Conservation (phyloP, 2,888 invertebrate genomes). For the Perithous albicinctus region DNA sequence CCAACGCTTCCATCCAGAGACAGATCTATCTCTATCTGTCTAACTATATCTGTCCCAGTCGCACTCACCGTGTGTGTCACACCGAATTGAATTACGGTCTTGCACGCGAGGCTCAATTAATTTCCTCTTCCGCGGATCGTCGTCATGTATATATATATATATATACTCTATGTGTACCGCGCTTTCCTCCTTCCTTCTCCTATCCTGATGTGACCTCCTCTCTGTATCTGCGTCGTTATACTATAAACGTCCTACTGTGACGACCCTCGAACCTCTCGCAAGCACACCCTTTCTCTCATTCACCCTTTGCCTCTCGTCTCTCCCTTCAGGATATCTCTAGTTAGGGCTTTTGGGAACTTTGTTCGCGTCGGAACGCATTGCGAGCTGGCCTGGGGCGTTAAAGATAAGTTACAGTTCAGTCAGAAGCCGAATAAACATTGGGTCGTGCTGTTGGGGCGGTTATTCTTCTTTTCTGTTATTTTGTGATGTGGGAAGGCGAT, state of each 20-base stretch:
- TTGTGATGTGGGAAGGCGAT: conserved; percentile 22
- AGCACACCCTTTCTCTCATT: not conserved
- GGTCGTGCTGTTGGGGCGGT: not conserved
- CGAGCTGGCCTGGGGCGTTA: not conserved
- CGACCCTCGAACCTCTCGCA: not conserved
- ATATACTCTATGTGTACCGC: no score
- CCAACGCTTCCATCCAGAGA: conserved; percentile 7
- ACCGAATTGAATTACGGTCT: conserved; percentile 62
- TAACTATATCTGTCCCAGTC: conserved; percentile 16
- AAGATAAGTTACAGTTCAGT: conserved; percentile 39
- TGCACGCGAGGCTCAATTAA: conserved; percentile 66
- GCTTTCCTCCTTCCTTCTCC: not conserved
- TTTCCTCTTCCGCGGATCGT: conserved; percentile 65
- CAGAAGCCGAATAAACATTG: conserved; percentile 13
- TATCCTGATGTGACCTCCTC: no score
- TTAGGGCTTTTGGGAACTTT: conserved; percentile 10
- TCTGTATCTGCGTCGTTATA: not conserved
- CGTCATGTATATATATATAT: no score
- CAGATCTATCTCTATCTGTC: conserved; percentile 28
- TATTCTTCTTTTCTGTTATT: conserved; percentile 19
- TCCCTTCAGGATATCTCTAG: not conserved
- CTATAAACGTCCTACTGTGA: not conserved
- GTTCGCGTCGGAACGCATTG: not conserved
- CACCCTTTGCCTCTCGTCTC: not conserved
- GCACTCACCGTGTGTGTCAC: conserved; percentile 32